Percentiles rank a stretch among this genome's conserved stretches.
These are phyloP conservation scores for Melanostoma mellinum DNA, from an alignment of 2,888 invertebrate species.

Conservation along the genomic window DNA sequence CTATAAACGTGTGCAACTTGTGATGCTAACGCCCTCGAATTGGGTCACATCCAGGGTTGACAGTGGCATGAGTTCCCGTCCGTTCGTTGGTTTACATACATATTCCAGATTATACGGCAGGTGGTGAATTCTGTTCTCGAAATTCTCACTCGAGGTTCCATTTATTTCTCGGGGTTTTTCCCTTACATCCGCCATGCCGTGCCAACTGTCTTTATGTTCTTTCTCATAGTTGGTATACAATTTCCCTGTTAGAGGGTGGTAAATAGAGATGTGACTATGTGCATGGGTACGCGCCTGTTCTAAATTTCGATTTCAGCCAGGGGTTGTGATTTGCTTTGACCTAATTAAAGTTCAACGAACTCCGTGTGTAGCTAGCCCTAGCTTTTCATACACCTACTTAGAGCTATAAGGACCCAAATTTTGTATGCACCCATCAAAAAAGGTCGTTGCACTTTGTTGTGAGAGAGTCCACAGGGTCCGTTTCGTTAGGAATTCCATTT, in stretches of 20 bases:
- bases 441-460: conserved; percentile 44
- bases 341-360: conserved; percentile 80
- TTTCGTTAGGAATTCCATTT: conserved; percentile 42
- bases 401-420: conserved; percentile 17
- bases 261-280: conserved; percentile 25
- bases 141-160: conserved; percentile 34
- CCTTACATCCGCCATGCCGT: background rate
- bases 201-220: background rate
- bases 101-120: conserved; percentile 63
- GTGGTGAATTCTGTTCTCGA: conserved; percentile 49
- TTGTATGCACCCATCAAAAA: conserved; percentile 3
- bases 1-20: conserved; percentile 67
- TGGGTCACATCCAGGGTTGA: conserved; percentile 74
- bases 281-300: conserved; percentile 53
- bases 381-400: conserved; percentile 7
- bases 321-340: conserved; percentile 82
- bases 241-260: conserved; percentile 42
- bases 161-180: conserved; percentile 4
- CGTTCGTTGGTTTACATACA: conserved; percentile 19
- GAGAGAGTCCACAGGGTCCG: conserved; percentile 8
- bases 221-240: conserved; percentile 1
- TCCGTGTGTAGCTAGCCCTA: conserved; percentile 25
- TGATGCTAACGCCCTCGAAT: conserved; percentile 72
- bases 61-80: conserved; percentile 56
- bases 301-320: conserved; percentile 77